Evolutionary conservation across 2,888 invertebrate genomes (phyloP), one percentile per base, ranked within the genome.

Genomic region (Malacosoma neustria): DNA sequence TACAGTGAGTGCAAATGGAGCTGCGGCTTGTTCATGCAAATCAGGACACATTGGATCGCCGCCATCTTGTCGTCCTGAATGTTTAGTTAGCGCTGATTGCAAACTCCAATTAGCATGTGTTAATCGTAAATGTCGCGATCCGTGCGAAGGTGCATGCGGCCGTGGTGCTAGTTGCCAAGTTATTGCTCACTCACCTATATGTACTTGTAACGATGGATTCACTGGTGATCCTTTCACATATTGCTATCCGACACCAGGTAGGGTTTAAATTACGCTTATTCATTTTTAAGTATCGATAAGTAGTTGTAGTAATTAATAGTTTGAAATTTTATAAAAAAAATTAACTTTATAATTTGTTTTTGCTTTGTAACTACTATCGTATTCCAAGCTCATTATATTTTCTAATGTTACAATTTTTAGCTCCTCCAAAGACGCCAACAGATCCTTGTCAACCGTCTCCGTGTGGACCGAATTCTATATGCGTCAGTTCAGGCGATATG

Each of bases 121-220:
- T 44, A 91, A 91, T 53, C 89, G 90, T 40, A 89, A 89, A 57
- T 93, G 93, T 55, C 86, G 88, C 30, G 91, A 93, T 63, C 93
- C 93, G 22, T 93, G 93, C 50, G 89, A 90, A 32, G 92, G 92
- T 41, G 91, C 91, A 7, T 93, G 93, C 61, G 93, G 93, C 3
- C 79, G 88, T 12, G 90, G 90, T 44, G 91, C 93, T 14, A 80
- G 88, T 48, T 93, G 93, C 61, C 89, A 90, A 65, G 92, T 93
- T 33, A 88, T 91, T 39, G 90, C 91, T 51, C 93, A 93, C 53
- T 89, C 92, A 41, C 92, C 93, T 1, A 90, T 92, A 57, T 93
- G 93, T 62, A 88, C 90, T 34, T 93, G 93, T 57, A 80, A 89
- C 43, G 86, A 89, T 48, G 90, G 89, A 13, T 90, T 87, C 43